Conservation (phyloP, 2,797 vertebrate species). For the Epinephelus malabaricus region DNA sequence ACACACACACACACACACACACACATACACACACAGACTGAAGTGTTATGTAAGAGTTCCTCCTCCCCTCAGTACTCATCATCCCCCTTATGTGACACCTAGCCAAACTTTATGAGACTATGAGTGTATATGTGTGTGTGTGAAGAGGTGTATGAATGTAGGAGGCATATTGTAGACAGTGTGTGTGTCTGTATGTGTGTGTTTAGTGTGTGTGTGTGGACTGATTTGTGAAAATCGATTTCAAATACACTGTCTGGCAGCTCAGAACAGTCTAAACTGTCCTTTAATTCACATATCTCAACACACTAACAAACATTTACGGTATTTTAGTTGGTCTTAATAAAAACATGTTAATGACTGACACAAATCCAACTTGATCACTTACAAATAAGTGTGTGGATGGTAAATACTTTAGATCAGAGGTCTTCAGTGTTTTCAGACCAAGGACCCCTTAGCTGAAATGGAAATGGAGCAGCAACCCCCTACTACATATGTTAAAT, state of each 20-base stretch:
- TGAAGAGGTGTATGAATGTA: conserved; percentile 43
- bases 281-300: not conserved
- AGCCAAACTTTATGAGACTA: conserved; percentile 55
- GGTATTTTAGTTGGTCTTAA: not conserved
- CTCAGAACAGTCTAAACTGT: not conserved
- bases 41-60: conserved; percentile 65
- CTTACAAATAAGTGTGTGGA: not conserved
- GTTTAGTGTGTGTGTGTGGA: not conserved
- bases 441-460: no score
- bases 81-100: conserved; percentile 64
- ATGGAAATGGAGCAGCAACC: no score
- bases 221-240: conserved; percentile 13
- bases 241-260: not conserved
- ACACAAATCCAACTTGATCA: not conserved
- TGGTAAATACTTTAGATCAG: not conserved
- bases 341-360: not conserved
- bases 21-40: conserved; percentile 35
- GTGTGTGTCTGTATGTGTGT: conserved; percentile 21
- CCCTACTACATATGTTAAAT: no score
- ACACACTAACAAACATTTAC: not conserved
- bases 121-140: conserved; percentile 43
- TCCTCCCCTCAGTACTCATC: conserved; percentile 55
- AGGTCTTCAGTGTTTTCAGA: no score
- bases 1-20: conserved; percentile 56
- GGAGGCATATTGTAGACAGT: conserved; percentile 26